A percentile compares a stretch with the other conserved stretches of the same genome.
Evolutionary conservation across 1,140 invertebrate genomes (phyloP).

Genomic region (Trichonephila clavipes): DNA sequence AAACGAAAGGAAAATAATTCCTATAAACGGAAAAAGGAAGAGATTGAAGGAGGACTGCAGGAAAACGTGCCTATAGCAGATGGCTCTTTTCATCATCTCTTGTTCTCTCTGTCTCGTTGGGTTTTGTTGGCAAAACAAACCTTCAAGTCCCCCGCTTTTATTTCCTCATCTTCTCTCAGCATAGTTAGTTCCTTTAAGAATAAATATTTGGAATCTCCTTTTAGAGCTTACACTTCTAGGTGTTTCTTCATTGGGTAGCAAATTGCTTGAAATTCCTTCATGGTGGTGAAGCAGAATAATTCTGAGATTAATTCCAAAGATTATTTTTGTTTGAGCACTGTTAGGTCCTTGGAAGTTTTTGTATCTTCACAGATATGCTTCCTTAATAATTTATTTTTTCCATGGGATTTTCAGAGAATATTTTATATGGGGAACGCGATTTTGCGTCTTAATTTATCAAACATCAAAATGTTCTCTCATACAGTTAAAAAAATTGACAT

Average conservation of each 20-base stretch:
- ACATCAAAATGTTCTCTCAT: too few relatives aligned
- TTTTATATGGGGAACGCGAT: background rate
- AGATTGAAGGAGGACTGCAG: too few relatives aligned
- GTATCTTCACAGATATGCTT: too few relatives aligned
- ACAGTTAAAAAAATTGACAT: too few relatives aligned
- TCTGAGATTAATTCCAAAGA: background rate
- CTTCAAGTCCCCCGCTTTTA: background rate
- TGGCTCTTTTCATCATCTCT: background rate
- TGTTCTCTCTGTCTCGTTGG: background rate
- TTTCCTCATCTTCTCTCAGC: background rate
- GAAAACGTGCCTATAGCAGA: background rate
- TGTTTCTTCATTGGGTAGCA: conserved; percentile 1
- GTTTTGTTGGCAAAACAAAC: conserved; percentile 55
- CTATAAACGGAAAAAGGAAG: background rate
- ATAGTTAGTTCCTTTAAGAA: background rate
- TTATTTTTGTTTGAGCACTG: background rate
- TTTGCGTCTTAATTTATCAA: too few relatives aligned
- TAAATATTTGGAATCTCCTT: background rate
- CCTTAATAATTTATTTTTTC: background rate
- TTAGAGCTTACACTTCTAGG: background rate
- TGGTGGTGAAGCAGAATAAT: background rate
- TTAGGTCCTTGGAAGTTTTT: too few relatives aligned
- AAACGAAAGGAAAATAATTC: background rate
- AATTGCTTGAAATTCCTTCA: background rate
- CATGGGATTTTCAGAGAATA: background rate